Base-by-base conservation (phyloP, 2,113 vertebrate species). In the Rostratula benghalensis region DNA sequence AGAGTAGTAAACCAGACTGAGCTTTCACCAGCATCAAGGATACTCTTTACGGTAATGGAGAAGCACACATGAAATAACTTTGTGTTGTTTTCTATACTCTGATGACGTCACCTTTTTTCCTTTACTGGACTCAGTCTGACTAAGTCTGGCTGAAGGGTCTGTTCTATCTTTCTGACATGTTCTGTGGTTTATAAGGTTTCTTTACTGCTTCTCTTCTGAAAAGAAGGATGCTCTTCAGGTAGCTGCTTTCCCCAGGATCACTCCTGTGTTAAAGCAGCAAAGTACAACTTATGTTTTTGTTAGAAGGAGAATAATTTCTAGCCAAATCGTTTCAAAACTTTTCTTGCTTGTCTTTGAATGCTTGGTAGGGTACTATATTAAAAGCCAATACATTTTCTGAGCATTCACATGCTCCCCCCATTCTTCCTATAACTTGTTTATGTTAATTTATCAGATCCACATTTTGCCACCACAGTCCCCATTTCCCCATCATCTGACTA, bases 1-100 rank as follows among this genome's bases (percentile, higher is more conserved):
- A 89, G 91, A 31, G 89, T 93, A 79, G 94, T 91, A 89, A 92
- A 91, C 73, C 84, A 91, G 77, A 68, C 65, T 1, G 27, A 82
- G 93, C 74, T 95, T 95, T 95, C 83, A 79, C 60, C 74, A 57
- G 87, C 65, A 79, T 71, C 81, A 84, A 79, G 91, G 48, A 46
- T 92, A 71, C 43, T 65, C 9, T 78, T 94, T 96, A 68, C 0
- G 0, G 73, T 45, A 93, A 75, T 61, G 84, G 89, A 83, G 45
- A 51, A 84, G 19, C 69, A 79, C 43, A 18, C 0, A 1, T 61
- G 75, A 64, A 83, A 82, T 67, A 48, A 84, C 48, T 95, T 91
- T 0, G 8, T 48, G n/a, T 53, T 94, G 35, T 82, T 91, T 95
- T 84, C 69, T 87, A 35, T 56, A 87, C 89, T 82, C 39, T 82